These are phyloP conservation scores for Cephalopachus bancanus DNA, from an alignment of 2,797 vertebrate genomes.

Conservation along the genomic window DNA sequence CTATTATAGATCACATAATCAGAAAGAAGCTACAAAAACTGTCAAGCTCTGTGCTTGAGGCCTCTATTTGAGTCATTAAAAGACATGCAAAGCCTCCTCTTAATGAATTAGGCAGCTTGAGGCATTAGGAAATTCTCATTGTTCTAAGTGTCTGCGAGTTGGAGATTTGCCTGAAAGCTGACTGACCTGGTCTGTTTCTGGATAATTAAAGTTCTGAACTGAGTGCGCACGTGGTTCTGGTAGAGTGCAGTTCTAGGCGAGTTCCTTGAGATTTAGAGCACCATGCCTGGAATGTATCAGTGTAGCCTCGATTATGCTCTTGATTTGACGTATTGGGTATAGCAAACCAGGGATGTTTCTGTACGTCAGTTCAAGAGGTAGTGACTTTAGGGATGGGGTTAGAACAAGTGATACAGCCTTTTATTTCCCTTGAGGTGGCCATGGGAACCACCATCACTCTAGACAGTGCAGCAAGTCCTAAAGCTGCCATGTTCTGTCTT, in stretches of 20 bases:
- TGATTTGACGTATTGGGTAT: not conserved
- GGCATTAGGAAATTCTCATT: conserved; percentile 24
- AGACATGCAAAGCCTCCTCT: not conserved
- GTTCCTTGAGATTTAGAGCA: not conserved
- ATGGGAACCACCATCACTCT: fast-evolving
- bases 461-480: not conserved
- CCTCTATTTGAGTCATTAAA: conserved; percentile 27
- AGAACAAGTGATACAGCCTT: not conserved
- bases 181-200: not conserved
- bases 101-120: conserved; percentile 27
- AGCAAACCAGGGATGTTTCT: not conserved
- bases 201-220: conserved; percentile 26
- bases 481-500: not conserved
- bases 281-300: not conserved
- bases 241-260: not conserved
- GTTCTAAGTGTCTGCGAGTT: not conserved
- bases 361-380: not conserved
- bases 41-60: not conserved
- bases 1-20: not conserved
- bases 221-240: not conserved
- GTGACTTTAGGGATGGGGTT: not conserved
- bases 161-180: not conserved
- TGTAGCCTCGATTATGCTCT: not conserved
- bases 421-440: not conserved
- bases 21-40: conserved; percentile 36